These are phyloP conservation scores for Acleris literana DNA, from an alignment of 2,888 invertebrate species.

Conservation along the genomic window DNA sequence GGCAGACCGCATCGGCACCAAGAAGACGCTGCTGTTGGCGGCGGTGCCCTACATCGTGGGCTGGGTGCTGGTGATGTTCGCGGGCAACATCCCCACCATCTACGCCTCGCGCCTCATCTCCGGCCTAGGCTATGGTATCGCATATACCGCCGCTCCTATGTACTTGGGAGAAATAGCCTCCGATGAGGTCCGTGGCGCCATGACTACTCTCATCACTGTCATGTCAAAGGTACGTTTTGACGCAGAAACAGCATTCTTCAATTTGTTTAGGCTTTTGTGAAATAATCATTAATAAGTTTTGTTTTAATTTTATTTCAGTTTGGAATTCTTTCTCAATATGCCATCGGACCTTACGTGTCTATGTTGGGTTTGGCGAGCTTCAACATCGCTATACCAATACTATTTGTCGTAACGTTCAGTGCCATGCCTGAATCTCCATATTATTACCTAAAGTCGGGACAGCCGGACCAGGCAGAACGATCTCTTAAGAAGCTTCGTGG, in stretches of 20 bases:
- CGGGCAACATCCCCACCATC: slow-evolving; percentile 81
- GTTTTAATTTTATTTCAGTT: slow-evolving; percentile 61
- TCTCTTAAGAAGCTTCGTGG: slow-evolving; percentile 84
- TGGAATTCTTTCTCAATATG: slow-evolving; percentile 84
- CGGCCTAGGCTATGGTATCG: slow-evolving; percentile 85
- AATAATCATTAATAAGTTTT: background rate
- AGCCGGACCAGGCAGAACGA: slow-evolving; percentile 78
- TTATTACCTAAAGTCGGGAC: slow-evolving; percentile 77
- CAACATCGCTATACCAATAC: slow-evolving; percentile 80
- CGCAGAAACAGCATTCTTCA: too few relatives aligned
- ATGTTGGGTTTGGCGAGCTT: slow-evolving; percentile 82
- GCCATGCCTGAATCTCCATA: slow-evolving; percentile 88
- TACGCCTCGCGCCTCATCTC: slow-evolving; percentile 84
- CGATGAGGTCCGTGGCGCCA: slow-evolving; percentile 82
- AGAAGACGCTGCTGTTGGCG: slow-evolving; percentile 84
- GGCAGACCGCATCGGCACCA: slow-evolving; percentile 86
- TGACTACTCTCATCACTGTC: slow-evolving; percentile 85
- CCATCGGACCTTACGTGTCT: slow-evolving; percentile 83
- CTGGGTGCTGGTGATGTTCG: slow-evolving; percentile 86
- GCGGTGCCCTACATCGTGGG: slow-evolving; percentile 84
- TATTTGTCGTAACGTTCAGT: slow-evolving; percentile 82
- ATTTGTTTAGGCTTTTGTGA: background rate
- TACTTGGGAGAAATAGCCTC: slow-evolving; percentile 85
- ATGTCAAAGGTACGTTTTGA: slow-evolving; percentile 74
- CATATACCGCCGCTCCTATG: slow-evolving; percentile 85